Percentiles rank a stretch among this genome's conserved stretches.
These are phyloP conservation scores for Anableps anableps DNA, from an alignment of 2,797 vertebrate species.

Conservation along the genomic window DNA sequence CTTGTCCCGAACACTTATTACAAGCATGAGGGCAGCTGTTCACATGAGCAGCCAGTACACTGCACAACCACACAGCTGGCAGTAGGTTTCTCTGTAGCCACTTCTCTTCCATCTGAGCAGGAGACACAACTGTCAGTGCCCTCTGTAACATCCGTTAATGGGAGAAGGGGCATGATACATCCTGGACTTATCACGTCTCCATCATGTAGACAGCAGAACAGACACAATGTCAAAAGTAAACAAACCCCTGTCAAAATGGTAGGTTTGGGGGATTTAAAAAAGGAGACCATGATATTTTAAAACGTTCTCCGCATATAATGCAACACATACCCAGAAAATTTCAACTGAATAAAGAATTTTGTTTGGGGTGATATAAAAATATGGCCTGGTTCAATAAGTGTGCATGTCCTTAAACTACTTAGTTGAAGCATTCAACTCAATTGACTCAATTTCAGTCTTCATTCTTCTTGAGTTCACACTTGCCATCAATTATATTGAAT, in stretches of 20 bases:
- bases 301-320: too few relatives aligned
- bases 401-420: too few relatives aligned
- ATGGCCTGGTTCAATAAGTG: too few relatives aligned
- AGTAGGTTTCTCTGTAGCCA: constrained; percentile 38
- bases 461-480: too few relatives aligned
- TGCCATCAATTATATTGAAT: too few relatives aligned
- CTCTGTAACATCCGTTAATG: neutral
- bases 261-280: neutral
- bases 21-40: constrained; percentile 87
- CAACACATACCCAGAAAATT: too few relatives aligned
- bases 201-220: neutral
- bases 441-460: too few relatives aligned
- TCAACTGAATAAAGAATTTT: too few relatives aligned
- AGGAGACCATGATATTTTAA: too few relatives aligned
- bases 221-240: neutral
- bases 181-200: neutral
- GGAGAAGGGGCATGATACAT: neutral
- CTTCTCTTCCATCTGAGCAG: constrained; percentile 29
- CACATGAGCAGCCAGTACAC: constrained; percentile 41
- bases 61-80: constrained; percentile 40
- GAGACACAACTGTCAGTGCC: constrained; percentile 19
- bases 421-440: too few relatives aligned
- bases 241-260: neutral
- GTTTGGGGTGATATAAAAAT: too few relatives aligned
- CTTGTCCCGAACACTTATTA: constrained; percentile 84